A percentile compares a stretch with the other conserved stretches of the same genome.
phyloP scores from a whole-genome alignment of 2,797 vertebrate species.

The Buphagus erythrorhynchus region DNA sequence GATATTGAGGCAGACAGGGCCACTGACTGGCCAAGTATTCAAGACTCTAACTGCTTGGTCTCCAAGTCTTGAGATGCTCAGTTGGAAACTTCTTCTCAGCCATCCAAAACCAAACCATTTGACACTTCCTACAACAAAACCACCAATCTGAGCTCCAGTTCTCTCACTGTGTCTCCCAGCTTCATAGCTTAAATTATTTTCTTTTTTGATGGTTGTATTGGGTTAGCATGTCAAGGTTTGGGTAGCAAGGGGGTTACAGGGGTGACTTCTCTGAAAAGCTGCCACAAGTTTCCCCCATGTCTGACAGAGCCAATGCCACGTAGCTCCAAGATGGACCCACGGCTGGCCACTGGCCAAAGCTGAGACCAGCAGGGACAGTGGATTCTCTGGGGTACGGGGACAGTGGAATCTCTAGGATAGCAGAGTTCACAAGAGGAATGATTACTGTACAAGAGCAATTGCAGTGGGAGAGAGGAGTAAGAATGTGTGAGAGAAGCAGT shows the following conservation, averaged over 20 bases:
- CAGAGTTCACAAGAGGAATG: background rate
- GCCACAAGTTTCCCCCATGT: background rate
- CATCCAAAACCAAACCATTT: background rate
- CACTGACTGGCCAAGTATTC: background rate
- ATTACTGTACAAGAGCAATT: background rate
- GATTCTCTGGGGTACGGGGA: background rate
- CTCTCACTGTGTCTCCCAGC: background rate
- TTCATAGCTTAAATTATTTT: background rate
- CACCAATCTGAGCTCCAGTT: background rate
- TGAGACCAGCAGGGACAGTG: fast-evolving
- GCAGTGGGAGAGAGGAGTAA: background rate
- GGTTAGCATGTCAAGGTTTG: background rate
- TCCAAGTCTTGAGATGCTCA: background rate
- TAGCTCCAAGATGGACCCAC: fast-evolving
- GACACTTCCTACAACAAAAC: conserved; percentile 19
- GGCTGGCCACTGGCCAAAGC: fast-evolving
- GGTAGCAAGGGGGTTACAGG: background rate
- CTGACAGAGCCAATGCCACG: background rate
- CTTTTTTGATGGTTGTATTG: background rate
- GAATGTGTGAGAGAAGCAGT: background rate
- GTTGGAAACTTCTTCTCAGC: background rate
- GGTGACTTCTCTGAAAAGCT: background rate
- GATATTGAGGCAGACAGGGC: background rate
- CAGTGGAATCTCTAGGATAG: background rate
- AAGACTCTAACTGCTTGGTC: background rate